These are phyloP conservation scores for Hydrochoerus hydrochaeris DNA, from an alignment of 2,113 vertebrate species.

Conservation along the genomic window DNA sequence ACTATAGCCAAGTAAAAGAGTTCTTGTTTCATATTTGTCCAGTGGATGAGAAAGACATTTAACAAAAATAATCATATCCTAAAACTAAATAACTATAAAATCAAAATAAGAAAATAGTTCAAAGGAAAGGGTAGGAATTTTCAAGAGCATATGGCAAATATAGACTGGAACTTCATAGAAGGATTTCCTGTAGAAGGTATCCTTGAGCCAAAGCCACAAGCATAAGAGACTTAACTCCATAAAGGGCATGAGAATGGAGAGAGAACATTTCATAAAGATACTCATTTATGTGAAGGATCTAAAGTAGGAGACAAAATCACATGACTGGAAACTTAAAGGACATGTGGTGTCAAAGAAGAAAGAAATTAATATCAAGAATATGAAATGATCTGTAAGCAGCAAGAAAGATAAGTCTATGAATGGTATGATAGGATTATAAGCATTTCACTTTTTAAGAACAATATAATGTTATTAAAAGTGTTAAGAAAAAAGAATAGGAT, in stretches of 20 bases:
- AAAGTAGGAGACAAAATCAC: neutral
- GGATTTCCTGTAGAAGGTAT: neutral
- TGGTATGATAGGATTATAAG: neutral
- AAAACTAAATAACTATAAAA: neutral
- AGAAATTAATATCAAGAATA: neutral
- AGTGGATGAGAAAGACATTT: neutral
- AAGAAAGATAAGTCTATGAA: neutral
- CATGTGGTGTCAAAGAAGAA: neutral
- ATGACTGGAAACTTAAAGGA: neutral
- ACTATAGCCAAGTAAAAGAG: neutral
- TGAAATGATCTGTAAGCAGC: neutral
- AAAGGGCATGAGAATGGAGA: neutral
- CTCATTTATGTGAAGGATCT: neutral
- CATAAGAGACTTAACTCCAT: neutral
- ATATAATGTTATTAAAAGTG: neutral
- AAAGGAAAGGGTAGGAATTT: neutral
- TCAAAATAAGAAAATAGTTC: neutral
- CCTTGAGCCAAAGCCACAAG: neutral
- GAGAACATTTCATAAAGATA: neutral
- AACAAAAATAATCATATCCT: slow-evolving; percentile 31
- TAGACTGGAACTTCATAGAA: neutral
- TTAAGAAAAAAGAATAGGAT: neutral
- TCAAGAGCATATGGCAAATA: neutral
- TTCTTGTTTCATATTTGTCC: neutral
- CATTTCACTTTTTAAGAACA: neutral